phyloP scores from a whole-genome alignment of 2,797 vertebrate genomes.

The Phataginus tricuspis region DNA sequence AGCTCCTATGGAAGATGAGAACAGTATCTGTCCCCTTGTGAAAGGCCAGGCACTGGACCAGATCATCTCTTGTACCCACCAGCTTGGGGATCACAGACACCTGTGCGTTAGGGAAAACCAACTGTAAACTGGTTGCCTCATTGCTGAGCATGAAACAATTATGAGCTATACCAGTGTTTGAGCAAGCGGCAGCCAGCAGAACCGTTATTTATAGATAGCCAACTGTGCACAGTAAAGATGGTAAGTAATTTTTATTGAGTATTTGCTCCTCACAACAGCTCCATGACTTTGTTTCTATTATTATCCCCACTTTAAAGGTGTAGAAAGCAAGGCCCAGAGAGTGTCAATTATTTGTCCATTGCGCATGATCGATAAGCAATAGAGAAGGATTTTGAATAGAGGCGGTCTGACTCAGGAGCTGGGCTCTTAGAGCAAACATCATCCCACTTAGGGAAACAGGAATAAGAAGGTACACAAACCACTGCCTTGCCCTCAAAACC shows the following conservation, averaged over 20 bases:
- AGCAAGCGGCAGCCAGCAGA: neutral
- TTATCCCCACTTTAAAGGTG: neutral
- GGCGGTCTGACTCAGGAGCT: neutral
- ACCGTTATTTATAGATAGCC: neutral
- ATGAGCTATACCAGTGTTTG: neutral
- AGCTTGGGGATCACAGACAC: neutral
- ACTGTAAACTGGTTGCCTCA: neutral
- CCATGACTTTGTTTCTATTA: neutral
- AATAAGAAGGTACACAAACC: neutral
- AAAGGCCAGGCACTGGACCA: neutral
- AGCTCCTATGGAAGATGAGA: neutral
- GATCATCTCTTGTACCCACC: neutral
- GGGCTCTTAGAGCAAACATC: neutral
- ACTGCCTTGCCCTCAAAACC: neutral
- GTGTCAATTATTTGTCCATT: neutral
- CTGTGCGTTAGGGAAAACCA: neutral
- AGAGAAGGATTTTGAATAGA: neutral
- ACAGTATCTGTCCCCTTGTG: neutral
- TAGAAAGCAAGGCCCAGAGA: neutral
- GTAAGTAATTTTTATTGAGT: neutral
- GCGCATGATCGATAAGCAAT: neutral
- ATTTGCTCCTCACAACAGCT: neutral
- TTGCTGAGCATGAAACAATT: neutral
- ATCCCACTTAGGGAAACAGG: neutral
- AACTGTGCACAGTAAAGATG: neutral